A percentile compares a stretch with the other conserved stretches of the same genome.
phyloP scores from a whole-genome alignment of 2,888 invertebrate species.

The Elysia crispata region DNA sequence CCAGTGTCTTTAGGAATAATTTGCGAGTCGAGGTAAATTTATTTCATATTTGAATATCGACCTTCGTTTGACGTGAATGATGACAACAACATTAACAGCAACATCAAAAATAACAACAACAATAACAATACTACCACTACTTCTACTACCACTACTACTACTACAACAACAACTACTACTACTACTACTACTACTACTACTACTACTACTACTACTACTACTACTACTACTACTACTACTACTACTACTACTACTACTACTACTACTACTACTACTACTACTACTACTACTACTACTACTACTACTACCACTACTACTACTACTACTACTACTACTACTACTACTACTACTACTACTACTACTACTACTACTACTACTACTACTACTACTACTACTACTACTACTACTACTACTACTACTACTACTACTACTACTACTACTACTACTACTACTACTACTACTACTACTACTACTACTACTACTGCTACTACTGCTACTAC shows the following conservation, averaged over 20 bases:
- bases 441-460: not conserved
- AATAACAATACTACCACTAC: no score
- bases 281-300: not conserved
- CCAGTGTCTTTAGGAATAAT: no score
- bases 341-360: not conserved
- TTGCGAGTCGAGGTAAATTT: no score
- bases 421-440: not conserved
- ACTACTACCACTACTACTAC: not conserved
- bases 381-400: constrained; percentile 6
- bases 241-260: not conserved
- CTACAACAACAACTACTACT: not conserved
- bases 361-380: not conserved
- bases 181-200: not conserved
- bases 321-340: not conserved
- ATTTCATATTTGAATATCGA: no score
- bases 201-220: not conserved
- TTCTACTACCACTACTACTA: no score
- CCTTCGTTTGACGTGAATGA: not conserved
- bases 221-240: not conserved
- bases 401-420: not conserved
- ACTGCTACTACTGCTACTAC: no score
- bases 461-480: not conserved
- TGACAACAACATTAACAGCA: not conserved
- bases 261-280: not conserved
- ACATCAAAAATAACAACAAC: no score